Base-by-base conservation (phyloP, 2,888 invertebrate genomes). In the Bedellia somnulentella region DNA sequence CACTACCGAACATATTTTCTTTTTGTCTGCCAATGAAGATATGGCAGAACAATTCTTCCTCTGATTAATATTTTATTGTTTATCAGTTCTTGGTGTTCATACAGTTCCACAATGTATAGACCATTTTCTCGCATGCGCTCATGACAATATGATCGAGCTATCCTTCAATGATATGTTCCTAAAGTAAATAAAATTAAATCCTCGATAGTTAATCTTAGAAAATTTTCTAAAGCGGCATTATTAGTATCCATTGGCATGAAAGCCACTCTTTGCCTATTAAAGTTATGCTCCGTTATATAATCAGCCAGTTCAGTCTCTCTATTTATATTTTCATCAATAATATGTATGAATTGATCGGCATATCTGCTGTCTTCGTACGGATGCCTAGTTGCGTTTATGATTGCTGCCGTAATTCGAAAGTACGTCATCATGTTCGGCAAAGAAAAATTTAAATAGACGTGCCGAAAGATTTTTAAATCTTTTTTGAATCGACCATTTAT, bases 321-420 rank as follows among this genome's bases (percentile, higher is more conserved):
- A 17, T 32, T 24, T n/a, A 34, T 16, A 11, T 27, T 33, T 16
- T 27, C 15, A 30, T 32, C 30, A n/a, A 29, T 35, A 35, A 4
- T 31, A 9, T 30, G 21, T 15, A 38, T 24, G 22, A 38, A 34
- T 23, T 29, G 22, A n/a, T 25, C 16, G 4, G 37, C 31, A 28
- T 38, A 34, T 11, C 12, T n/a, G 13, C 31, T 35, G 30, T 39
- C 36, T 17, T 8, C 12, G 23, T 31, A 30, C n/a, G 33, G 36
- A 10, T 18, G 24, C 11, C 37, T 35, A 26, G 29, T 37, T 13
- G 15, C 21, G 29, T 39, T 42, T 12, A 42, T 38, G 10, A 40
- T 15, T 8, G 40, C 39, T 23, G 35, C 38, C 15, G 35, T 37
- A 4, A 39, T 37, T 23, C 25, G 29, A 31, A 37, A 38, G 35